Evolutionary conservation across 2,797 vertebrate species (phyloP), one percentile per base, ranked within the genome.

Genomic region (Oryzias dopingdopingensis): DNA sequence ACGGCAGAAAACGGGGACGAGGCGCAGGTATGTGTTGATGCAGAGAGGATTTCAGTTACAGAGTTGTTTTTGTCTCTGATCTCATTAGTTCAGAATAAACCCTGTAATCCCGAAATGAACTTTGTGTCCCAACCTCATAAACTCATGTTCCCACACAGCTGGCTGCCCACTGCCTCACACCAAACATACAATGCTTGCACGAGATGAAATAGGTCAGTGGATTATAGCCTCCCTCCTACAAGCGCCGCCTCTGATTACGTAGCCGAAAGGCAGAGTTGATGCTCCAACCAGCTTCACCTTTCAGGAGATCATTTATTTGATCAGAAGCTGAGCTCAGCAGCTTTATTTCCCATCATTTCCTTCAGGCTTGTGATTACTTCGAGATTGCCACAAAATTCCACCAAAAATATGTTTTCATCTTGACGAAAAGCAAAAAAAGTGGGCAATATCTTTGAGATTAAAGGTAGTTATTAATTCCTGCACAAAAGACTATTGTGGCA

Each of bases 1-100:
- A 61, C 60, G 15, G 73, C 51, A 3, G 88, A 88, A 1, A 75
- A 61, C 1, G 87, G 62, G 47, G 89, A 90, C 4, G 89, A 90
- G 0, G 70, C 66, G 3, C 89, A 90, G 89, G 89, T 90, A 86
- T 16, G 44, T 45, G 32, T 16, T 48, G 32, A 12, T 3, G 32
- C 32, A 37, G 32, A 37, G 32, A 12, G 2, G 8, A 37, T 12
- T 12, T 10, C 32, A 37, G 10, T 10, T 10, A 32, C 10, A 37
- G 43, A 45, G n/a, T 45, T 45, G n/a, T 10, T 13, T 46, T 10
- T 20, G 10, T 8, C n/a, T 46, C 10, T 20, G 44, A 58, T 63
- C 40, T 50, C 70, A 52, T 66, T 67, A 61, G 17, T 60, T 6
- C 49, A 22, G 46, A 66, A 53, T 54, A 69, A 55, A 42, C 59